Conservation (phyloP, 2,797 vertebrate species). For the Crocidura indochinensis region DNA sequence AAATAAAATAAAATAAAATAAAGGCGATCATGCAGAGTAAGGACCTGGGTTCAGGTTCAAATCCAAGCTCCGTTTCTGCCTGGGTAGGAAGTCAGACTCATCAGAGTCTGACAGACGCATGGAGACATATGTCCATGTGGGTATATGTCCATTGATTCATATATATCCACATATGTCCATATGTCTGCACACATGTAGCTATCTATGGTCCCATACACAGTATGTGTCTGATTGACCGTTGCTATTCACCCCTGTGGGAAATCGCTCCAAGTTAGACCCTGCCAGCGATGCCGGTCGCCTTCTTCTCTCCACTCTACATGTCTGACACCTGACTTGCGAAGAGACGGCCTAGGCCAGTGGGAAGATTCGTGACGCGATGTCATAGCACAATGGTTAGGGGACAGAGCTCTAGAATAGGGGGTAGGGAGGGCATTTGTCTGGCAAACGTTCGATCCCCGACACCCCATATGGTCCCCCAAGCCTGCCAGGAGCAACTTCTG, state of each 20-base stretch:
- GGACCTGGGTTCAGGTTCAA: neutral
- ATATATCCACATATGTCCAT: too few relatives aligned
- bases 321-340: neutral
- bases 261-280: neutral
- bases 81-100: neutral
- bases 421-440: too few relatives aligned
- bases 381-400: neutral
- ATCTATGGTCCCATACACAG: too few relatives aligned
- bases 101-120: too few relatives aligned
- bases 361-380: neutral
- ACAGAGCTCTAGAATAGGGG: too few relatives aligned
- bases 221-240: neutral
- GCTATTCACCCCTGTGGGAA: neutral
- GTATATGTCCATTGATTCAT: too few relatives aligned
- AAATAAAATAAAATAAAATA: too few relatives aligned
- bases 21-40: neutral
- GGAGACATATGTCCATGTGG: too few relatives aligned
- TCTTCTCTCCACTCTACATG: neutral
- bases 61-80: neutral
- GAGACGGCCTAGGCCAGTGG: neutral
- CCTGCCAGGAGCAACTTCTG: too few relatives aligned
- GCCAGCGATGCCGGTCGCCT: neutral
- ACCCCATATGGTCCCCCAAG: too few relatives aligned
- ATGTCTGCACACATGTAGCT: too few relatives aligned
- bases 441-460: too few relatives aligned